phyloP scores from a whole-genome alignment of 2,797 vertebrate genomes.

The Borostomias antarcticus region DNA sequence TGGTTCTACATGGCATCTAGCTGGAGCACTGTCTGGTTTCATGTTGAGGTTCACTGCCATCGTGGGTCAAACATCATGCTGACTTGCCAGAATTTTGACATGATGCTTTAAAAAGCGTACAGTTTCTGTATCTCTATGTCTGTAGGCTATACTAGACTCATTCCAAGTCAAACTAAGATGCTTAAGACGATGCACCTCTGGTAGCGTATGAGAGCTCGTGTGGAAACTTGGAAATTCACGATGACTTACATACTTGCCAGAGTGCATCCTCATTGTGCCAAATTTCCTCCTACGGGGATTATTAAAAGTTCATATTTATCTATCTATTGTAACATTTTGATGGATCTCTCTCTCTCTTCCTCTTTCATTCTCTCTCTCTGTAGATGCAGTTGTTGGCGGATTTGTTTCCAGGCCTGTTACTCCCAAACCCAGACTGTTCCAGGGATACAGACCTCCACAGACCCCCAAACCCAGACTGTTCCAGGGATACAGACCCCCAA shows the following conservation, averaged over 20 bases:
- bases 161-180: too few species aligned
- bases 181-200: too few species aligned
- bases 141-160: too few species aligned
- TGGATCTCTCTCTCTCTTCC: conserved; percentile 26
- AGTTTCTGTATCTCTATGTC: too few species aligned
- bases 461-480: too few species aligned
- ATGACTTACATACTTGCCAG: not conserved
- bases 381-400: not conserved
- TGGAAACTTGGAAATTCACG: not conserved
- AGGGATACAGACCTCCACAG: too few species aligned
- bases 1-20: conserved; percentile 5
- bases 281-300: too few species aligned
- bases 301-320: not conserved
- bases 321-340: not conserved
- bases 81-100: not conserved
- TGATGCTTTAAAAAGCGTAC: too few species aligned
- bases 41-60: not conserved
- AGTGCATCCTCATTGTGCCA: not conserved
- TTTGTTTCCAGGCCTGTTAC: conserved; percentile 58
- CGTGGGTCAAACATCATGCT: not conserved
- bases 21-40: not conserved
- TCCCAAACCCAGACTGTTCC: too few species aligned
- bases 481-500: too few species aligned
- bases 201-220: too few species aligned
- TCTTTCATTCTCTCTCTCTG: not conserved